phyloP scores from a whole-genome alignment of 2,797 vertebrate species.

The Takifugu ocellatus region DNA sequence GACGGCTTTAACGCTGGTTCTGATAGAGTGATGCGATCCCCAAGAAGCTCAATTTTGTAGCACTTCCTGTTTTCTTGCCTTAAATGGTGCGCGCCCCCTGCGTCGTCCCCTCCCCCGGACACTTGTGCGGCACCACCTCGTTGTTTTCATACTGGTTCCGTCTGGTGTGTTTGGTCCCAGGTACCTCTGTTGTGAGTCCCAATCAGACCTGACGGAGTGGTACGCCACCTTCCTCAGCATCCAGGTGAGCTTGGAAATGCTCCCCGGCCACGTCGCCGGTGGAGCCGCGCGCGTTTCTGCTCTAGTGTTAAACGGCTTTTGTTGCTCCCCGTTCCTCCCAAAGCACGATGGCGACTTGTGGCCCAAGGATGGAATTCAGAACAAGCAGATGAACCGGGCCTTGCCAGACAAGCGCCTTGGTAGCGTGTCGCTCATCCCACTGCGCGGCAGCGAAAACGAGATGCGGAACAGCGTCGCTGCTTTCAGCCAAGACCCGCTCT shows the following conservation, averaged over 20 bases:
- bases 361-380: slow-evolving; percentile 80
- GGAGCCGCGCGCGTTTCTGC: no score
- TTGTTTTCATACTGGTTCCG: slow-evolving; percentile 6
- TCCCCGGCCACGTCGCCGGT: no score
- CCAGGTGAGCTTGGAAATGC: slow-evolving; percentile 75
- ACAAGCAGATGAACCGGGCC: slow-evolving; percentile 58
- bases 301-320: not conserved
- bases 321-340: not conserved
- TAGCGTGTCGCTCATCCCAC: slow-evolving; percentile 89
- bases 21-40: no score
- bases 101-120: no score
- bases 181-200: slow-evolving; percentile 91
- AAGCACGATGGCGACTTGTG: slow-evolving; percentile 81
- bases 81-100: no score
- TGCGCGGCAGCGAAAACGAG: slow-evolving; percentile 92
- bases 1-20: no score
- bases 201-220: slow-evolving; percentile 89
- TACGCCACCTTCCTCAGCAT: slow-evolving; percentile 88
- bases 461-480: slow-evolving; percentile 94
- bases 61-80: no score
- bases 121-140: no score
- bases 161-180: slow-evolving; percentile 63
- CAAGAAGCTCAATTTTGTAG: no score
- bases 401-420: slow-evolving; percentile 80
- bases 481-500: slow-evolving; percentile 83